These are phyloP conservation scores for Epirrita christyi DNA, from an alignment of 2,888 invertebrate genomes.

Conservation along the genomic window DNA sequence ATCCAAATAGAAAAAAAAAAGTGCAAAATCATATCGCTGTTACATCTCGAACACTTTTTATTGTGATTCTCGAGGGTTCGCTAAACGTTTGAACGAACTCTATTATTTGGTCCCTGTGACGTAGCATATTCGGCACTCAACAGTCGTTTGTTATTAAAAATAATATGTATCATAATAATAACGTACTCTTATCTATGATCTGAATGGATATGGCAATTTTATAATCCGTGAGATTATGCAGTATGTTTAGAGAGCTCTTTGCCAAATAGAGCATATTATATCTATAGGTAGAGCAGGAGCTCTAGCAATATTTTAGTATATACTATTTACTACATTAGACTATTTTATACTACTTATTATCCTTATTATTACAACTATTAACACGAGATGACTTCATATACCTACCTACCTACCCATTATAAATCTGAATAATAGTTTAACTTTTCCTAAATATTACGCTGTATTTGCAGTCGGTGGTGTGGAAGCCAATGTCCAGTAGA, in stretches of 20 bases:
- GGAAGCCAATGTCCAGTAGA: too few relatives aligned
- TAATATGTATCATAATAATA: conserved; percentile 82
- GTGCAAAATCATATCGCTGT: conserved; percentile 83
- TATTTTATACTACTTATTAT: too few relatives aligned
- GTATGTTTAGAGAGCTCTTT: conserved; percentile 17
- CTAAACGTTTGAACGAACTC: conserved; percentile 82
- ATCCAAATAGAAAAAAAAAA: conserved; percentile 66
- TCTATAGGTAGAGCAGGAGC: neutral
- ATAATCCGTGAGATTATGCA: conserved; percentile 31
- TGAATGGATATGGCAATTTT: conserved; percentile 65
- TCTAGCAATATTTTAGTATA: neutral
- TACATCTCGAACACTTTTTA: conserved; percentile 83
- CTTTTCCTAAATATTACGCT: too few relatives aligned
- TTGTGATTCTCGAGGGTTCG: conserved; percentile 82
- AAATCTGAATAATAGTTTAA: too few relatives aligned
- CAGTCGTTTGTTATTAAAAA: conserved; percentile 80
- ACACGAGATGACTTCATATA: too few relatives aligned
- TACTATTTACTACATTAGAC: too few relatives aligned
- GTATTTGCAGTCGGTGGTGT: too few relatives aligned
- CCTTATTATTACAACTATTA: too few relatives aligned
- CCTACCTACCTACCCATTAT: too few relatives aligned
- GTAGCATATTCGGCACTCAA: conserved; percentile 77
- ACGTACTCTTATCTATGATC: conserved; percentile 81
- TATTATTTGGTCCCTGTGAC: conserved; percentile 82
- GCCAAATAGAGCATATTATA: neutral